phyloP scores from a whole-genome alignment of 2,797 vertebrate genomes.

The Gallirallus australis region DNA sequence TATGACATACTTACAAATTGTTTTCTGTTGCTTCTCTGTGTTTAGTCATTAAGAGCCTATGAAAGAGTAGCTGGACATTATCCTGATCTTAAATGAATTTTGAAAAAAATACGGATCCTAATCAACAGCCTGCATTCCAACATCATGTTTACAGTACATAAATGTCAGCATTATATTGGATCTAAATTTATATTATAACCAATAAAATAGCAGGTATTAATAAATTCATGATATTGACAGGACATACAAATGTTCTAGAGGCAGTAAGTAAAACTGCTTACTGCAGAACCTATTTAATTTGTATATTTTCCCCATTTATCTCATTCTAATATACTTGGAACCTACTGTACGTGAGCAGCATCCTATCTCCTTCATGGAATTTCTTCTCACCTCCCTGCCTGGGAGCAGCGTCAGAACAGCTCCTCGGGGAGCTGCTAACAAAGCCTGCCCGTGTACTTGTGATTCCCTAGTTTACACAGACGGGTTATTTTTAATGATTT shows the following conservation, averaged over 20 bases:
- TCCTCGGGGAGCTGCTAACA: neutral
- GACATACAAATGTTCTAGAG: conserved; percentile 21
- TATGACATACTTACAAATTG: neutral
- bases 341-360: conserved; percentile 39
- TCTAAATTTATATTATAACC: neutral
- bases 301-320: conserved; percentile 19
- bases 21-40: neutral
- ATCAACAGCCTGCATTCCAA: neutral
- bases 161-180: neutral
- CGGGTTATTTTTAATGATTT: neutral
- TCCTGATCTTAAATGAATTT: neutral
- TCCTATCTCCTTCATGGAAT: conserved; percentile 24
- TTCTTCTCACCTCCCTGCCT: conserved; percentile 20
- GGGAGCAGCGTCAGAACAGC: neutral
- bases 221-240: neutral
- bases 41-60: neutral
- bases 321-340: conserved; percentile 30
- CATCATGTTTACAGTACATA: neutral
- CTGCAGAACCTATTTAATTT: conserved; percentile 16
- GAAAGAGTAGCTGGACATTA: neutral
- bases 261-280: conserved; percentile 12
- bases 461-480: conserved; percentile 3
- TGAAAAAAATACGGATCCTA: neutral
- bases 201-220: neutral
- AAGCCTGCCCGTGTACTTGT: neutral